These are phyloP conservation scores for Sturnus vulgaris DNA, from an alignment of 2,113 vertebrate species.

Conservation along the genomic window DNA sequence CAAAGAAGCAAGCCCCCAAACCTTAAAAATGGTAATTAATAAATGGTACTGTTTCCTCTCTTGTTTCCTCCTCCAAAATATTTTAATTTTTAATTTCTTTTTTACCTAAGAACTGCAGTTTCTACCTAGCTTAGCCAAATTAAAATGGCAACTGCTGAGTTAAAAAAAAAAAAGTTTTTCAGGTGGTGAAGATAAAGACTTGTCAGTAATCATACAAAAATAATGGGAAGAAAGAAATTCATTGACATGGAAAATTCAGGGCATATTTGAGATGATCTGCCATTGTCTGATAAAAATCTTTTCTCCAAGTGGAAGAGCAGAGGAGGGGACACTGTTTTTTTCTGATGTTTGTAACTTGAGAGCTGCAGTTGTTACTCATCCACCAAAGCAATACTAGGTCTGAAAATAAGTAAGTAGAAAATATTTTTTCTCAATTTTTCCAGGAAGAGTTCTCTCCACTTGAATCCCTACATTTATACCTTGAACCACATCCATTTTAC, in stretches of 20 bases:
- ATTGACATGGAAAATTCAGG: neutral
- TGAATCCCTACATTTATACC: neutral
- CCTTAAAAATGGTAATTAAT: neutral
- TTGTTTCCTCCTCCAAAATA: neutral
- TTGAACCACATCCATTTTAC: neutral
- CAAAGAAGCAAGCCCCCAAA: neutral
- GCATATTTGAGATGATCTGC: neutral
- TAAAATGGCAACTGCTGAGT: neutral
- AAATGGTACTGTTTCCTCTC: neutral
- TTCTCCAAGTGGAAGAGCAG: neutral
- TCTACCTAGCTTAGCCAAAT: neutral
- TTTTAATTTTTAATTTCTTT: neutral
- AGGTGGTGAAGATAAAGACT: neutral
- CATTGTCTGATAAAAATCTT: accelerated
- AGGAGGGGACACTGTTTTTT: neutral
- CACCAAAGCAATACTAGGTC: accelerated
- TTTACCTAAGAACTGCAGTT: neutral
- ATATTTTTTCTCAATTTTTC: neutral
- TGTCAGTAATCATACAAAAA: neutral
- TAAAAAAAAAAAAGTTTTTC: neutral
- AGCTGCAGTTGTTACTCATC: neutral
- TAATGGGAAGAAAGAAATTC: neutral
- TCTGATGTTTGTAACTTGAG: neutral
- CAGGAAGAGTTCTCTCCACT: neutral
- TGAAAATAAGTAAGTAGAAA: neutral